Evolutionary conservation across 2,888 invertebrate species (phyloP), one percentile per base, ranked within the genome.

Genomic region (Theodoxus fluviatilis): DNA sequence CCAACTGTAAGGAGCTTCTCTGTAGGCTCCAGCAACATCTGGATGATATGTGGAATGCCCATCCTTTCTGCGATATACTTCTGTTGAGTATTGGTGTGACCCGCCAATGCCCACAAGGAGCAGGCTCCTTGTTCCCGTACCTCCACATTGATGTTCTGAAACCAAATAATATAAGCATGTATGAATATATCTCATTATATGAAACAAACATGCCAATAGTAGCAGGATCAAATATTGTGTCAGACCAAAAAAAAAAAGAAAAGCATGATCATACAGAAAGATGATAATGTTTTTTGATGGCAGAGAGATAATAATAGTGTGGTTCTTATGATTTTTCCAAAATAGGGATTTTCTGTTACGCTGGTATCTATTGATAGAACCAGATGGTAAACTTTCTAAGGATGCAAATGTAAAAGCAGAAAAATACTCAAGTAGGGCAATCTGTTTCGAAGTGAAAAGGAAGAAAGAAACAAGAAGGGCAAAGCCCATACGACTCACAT

Each of bases 1-100:
- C 87, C 86, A 61, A 87, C 86, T 79, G 83, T 85, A n/a, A 87
- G 84, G 1, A 87, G 79, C 76, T 85, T 86, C 68, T 87, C 86
- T 52, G 86, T 84, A 59, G 81, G 80, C 47, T 85, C 82, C 67
- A 87, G 75, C 52, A 87, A 76, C 83, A 87, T 86, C 71, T 86
- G 85, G 31, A 85, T 85, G 68, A 87, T 83, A 69, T 84, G 83
- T 9, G 81, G 80, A 18, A 86, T 84, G 47, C 84, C 83, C 15
- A 86, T 85, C 12, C 81, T 77, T 74, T 85, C 82, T 1, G 87
- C 86, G 6, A 87, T 87, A 73, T 81, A 78, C 72, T 83, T 84
- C 77, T 87, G 84, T 71, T 87, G 87, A 0, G 81, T 80, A 57
- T 84, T 82, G 1, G 84, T 86, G 70, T 81, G 77, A 3, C 87